Conservation (phyloP, 1,140 invertebrate genomes). For the Manduca sexta region DNA sequence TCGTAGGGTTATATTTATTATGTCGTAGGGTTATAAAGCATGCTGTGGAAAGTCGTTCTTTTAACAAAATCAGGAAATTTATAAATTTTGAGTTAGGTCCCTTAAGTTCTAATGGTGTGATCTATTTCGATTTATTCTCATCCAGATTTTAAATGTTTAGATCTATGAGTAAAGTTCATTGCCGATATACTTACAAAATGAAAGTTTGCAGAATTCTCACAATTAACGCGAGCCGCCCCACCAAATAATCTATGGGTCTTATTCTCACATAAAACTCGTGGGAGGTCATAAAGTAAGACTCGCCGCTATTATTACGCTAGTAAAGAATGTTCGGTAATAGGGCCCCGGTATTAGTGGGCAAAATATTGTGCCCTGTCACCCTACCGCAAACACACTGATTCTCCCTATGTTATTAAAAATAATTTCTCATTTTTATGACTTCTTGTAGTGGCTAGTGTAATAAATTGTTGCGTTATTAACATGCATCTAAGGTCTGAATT, state of each 20-base stretch:
- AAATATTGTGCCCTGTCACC: constrained; percentile 54
- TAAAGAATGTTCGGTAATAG: constrained; percentile 55
- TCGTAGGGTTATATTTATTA: too few relatives aligned
- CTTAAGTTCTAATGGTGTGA: too few relatives aligned
- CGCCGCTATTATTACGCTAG: constrained; percentile 50
- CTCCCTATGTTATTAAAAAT: constrained; percentile 44
- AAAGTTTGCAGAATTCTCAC: too few relatives aligned
- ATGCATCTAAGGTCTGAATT: not conserved
- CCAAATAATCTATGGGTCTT: constrained; percentile 8
- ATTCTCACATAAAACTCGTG: constrained; percentile 29
- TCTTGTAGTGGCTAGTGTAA: constrained; percentile 23
- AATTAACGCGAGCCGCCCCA: not conserved
- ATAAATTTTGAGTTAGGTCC: too few relatives aligned
- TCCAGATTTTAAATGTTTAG: too few relatives aligned
- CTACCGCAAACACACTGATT: constrained; percentile 5
- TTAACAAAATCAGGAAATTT: too few relatives aligned
- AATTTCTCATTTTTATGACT: constrained; percentile 50
- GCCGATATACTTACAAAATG: too few relatives aligned
- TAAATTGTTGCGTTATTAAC: constrained; percentile 36
- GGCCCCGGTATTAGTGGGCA: constrained; percentile 40
- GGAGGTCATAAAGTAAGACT: constrained; percentile 53
- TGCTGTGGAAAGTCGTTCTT: too few relatives aligned
- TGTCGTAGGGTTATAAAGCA: too few relatives aligned
- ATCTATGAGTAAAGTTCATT: too few relatives aligned
- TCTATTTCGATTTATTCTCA: too few relatives aligned